Evolutionary conservation across 2,888 invertebrate genomes (phyloP).

Genomic region (Phyto melanocephala): DNA sequence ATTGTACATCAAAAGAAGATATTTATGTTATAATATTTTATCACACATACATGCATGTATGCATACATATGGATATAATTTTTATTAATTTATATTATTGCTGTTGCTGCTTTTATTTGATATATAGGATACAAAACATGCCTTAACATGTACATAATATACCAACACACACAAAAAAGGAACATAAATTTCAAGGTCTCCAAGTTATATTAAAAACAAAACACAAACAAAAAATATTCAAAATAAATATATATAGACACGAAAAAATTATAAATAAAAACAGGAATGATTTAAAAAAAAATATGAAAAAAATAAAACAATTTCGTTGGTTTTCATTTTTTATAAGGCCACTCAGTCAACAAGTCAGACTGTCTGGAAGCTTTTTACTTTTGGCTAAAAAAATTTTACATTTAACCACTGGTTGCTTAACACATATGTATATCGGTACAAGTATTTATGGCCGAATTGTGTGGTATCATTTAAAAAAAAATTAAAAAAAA

Average conservation of each 20-base stretch:
- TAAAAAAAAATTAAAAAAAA: not conserved
- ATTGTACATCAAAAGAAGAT: not conserved
- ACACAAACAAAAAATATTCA: constrained; percentile 4
- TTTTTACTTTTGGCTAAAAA: constrained; percentile 38
- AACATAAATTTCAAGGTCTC: constrained; percentile 64
- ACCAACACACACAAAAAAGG: not conserved
- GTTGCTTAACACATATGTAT: not conserved
- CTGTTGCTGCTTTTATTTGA: not conserved
- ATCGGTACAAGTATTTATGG: constrained; percentile 32
- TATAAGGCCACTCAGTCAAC: constrained; percentile 57
- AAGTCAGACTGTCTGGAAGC: constrained; percentile 65
- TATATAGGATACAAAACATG: constrained; percentile 50
- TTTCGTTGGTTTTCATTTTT: not conserved
- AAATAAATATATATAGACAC: constrained; percentile 39
- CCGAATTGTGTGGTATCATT: constrained; percentile 58
- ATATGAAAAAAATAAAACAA: not conserved
- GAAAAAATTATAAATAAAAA: constrained; percentile 42
- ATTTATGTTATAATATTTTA: no score
- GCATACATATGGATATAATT: not conserved
- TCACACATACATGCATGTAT: not conserved
- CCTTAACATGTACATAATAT: not conserved
- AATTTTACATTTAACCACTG: not conserved
- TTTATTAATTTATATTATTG: constrained; percentile 11
- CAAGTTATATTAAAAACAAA: constrained; percentile 25
- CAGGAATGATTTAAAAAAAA: constrained; percentile 30